phyloP scores from a whole-genome alignment of 1,140 invertebrate species.

The Sycobia sp. region DNA sequence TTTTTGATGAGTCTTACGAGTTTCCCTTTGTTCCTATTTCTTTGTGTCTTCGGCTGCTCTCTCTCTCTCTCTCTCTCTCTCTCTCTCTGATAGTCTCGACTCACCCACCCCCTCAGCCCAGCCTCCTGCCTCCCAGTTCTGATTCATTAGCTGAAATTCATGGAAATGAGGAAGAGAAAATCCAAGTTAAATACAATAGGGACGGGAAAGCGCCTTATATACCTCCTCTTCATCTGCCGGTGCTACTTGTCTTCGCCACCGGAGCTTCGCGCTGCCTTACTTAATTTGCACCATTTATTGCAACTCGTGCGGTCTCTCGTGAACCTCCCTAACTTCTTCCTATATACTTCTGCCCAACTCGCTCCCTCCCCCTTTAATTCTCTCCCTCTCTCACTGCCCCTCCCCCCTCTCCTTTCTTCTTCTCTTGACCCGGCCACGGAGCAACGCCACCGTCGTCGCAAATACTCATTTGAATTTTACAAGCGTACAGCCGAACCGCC shows the following conservation, averaged over 20 bases:
- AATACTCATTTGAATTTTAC: conserved; percentile 21
- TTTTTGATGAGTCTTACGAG: conserved; percentile 19
- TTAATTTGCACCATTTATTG: conserved; percentile 19
- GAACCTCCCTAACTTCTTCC: too few relatives aligned
- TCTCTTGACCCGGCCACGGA: too few relatives aligned
- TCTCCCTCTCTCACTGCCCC: too few relatives aligned
- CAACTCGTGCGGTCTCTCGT: neutral
- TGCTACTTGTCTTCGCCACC: neutral
- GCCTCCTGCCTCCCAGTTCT: neutral
- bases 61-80: conserved; percentile 4
- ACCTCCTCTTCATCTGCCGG: neutral
- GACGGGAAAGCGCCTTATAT: neutral
- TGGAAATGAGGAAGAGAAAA: conserved; percentile 18
- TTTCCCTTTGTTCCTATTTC: neutral
- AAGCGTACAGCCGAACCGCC: neutral
- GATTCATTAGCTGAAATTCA: conserved; percentile 25
- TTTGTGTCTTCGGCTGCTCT: neutral
- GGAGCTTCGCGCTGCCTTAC: neutral
- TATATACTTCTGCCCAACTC: too few relatives aligned
- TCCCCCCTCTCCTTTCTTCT: neutral
- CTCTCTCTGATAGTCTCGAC: neutral
- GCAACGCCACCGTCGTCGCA: neutral
- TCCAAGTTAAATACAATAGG: conserved; percentile 20
- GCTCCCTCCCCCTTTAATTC: too few relatives aligned
- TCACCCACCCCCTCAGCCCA: too few relatives aligned